Conservation (phyloP, 2,797 vertebrate genomes). For the Enteromius unitaeniatus region DNA sequence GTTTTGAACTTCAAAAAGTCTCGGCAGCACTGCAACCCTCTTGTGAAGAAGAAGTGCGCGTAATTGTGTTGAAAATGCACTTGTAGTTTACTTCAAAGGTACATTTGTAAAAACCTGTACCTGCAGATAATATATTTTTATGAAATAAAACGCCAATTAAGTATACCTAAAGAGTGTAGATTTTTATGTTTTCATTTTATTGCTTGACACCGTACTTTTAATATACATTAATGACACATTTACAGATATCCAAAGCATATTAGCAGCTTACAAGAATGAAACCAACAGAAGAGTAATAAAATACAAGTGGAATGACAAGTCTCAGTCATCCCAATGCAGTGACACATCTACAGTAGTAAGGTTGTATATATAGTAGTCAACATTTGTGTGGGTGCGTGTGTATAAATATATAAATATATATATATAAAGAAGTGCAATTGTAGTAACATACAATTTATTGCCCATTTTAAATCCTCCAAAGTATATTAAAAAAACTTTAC, state of each 20-base stretch:
- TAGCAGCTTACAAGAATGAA: too few relatives aligned
- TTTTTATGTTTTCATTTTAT: not conserved
- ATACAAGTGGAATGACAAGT: too few relatives aligned
- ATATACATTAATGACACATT: not conserved
- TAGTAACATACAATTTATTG: not conserved
- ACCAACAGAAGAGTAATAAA: too few relatives aligned
- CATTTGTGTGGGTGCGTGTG: too few relatives aligned
- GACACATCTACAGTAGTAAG: too few relatives aligned
- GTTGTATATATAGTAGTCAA: too few relatives aligned
- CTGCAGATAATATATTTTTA: not conserved
- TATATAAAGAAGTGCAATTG: not conserved
- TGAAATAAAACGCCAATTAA: not conserved
- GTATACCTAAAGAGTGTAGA: not conserved
- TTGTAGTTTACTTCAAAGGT: not conserved
- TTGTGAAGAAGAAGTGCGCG: not conserved
- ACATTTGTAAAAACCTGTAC: not conserved
- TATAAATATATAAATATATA: too few relatives aligned
- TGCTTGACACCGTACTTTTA: not conserved
- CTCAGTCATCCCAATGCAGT: too few relatives aligned
- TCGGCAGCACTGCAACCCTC: not conserved
- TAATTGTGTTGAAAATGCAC: not conserved
- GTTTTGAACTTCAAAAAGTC: constrained; percentile 29
- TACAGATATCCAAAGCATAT: too few relatives aligned
- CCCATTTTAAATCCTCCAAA: not conserved
- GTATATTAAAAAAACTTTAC: not conserved